Evolutionary conservation across 2,888 invertebrate species (phyloP).

Genomic region (Thumatha senex): DNA sequence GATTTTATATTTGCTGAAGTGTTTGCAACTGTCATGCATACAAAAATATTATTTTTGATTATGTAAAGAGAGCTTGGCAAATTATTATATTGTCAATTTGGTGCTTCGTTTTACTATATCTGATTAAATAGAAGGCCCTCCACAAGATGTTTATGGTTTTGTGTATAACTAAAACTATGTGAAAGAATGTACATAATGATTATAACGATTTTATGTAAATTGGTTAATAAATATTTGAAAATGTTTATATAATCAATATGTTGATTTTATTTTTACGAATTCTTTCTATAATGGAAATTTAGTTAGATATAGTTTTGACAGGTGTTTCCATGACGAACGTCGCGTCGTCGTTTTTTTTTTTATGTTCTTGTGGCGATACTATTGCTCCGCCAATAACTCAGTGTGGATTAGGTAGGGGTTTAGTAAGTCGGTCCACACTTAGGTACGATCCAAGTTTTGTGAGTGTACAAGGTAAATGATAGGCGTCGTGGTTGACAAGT

Average conservation of each 20-base stretch:
- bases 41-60: constrained; percentile 55
- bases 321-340: too few relatives aligned
- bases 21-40: constrained; percentile 39
- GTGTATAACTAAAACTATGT: constrained; percentile 79
- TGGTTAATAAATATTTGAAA: constrained; percentile 84
- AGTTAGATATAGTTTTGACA: too few relatives aligned
- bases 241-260: constrained; percentile 80
- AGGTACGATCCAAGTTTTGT: too few relatives aligned
- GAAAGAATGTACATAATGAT: constrained; percentile 79
- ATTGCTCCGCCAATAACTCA: too few relatives aligned
- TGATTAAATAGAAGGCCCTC: constrained; percentile 80
- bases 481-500: too few relatives aligned
- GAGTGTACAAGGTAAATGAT: too few relatives aligned
- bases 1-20: constrained; percentile 34
- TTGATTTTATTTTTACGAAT: constrained; percentile 44
- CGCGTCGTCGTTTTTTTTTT: too few relatives aligned
- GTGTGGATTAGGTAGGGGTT: too few relatives aligned
- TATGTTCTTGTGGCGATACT: too few relatives aligned
- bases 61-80: constrained; percentile 75
- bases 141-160: constrained; percentile 77
- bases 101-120: constrained; percentile 78
- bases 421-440: too few relatives aligned
- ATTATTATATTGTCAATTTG: constrained; percentile 74
- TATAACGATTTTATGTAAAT: constrained; percentile 82
- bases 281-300: too few relatives aligned